Conservation (phyloP, 2,888 invertebrate species). For the Caenorhabditis angaria region DNA sequence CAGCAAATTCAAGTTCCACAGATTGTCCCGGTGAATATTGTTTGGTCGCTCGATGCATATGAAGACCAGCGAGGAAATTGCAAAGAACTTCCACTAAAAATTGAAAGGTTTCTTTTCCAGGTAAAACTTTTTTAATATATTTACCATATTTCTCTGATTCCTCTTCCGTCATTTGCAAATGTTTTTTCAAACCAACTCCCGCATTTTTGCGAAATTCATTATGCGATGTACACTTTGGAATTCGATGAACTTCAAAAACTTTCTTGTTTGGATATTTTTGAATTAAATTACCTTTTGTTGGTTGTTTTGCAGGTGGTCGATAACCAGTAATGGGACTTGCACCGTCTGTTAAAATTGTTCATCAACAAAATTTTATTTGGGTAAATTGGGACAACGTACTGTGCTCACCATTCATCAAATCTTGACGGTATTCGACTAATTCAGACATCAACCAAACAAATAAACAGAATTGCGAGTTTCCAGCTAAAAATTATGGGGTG, state of each 20-base stretch:
- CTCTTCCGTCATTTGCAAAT: conserved; percentile 45
- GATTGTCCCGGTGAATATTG: conserved; percentile 32
- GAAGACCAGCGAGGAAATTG: conserved; percentile 69
- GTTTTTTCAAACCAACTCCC: conserved; percentile 42
- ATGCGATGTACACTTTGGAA: conserved; percentile 50
- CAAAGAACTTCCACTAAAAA: conserved; percentile 66
- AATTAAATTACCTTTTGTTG: conserved; percentile 5
- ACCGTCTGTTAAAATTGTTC: no score
- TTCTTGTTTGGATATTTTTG: conserved; percentile 3
- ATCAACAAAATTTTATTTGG: not conserved
- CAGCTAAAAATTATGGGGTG: conserved; percentile 49
- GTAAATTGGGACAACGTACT: not conserved
- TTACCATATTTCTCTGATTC: conserved; percentile 55
- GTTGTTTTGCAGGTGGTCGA: not conserved
- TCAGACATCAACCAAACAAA: conserved; percentile 72
- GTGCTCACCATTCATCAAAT: not conserved
- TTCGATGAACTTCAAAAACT: conserved; percentile 43
- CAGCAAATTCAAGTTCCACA: conserved; percentile 44
- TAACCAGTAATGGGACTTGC: conserved; percentile 24
- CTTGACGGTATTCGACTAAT: conserved; percentile 53
- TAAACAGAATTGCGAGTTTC: conserved; percentile 67
- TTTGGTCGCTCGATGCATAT: conserved; percentile 55
- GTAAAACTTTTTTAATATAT: conserved; percentile 7
- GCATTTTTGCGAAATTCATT: conserved; percentile 41
- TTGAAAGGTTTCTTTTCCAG: not conserved